Percentiles rank a stretch among this genome's conserved stretches.
phyloP scores from a whole-genome alignment of 2,113 vertebrate genomes.

The Rhinoptilus africanus region DNA sequence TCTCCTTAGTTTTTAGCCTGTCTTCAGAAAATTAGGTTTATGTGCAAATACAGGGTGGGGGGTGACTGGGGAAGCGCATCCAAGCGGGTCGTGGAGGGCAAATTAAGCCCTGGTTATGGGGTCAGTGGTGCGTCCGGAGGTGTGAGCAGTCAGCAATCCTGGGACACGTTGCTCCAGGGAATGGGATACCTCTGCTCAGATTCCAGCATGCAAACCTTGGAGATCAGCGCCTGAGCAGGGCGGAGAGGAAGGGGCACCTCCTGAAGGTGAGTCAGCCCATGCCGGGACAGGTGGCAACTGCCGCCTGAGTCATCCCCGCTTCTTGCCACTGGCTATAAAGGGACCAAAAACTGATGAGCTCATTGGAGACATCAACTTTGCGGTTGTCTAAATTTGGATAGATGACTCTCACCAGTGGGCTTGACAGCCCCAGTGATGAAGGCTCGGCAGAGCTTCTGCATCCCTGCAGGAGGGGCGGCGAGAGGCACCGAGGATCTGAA shows the following conservation, averaged over 20 bases:
- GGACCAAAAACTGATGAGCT: background rate
- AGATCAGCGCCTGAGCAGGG: background rate
- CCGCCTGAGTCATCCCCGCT: background rate
- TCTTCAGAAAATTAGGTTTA: background rate
- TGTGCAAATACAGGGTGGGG: background rate
- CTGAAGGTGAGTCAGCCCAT: background rate
- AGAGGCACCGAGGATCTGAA: background rate
- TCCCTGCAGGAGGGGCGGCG: background rate
- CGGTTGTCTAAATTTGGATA: background rate
- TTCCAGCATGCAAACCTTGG: background rate
- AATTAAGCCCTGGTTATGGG: background rate
- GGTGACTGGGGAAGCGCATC: background rate
- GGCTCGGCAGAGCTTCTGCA: background rate
- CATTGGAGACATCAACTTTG: background rate
- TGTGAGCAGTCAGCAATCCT: background rate
- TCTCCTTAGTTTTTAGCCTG: background rate
- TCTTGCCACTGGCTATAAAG: background rate
- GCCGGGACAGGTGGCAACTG: background rate
- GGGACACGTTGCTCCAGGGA: background rate
- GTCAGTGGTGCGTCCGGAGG: background rate
- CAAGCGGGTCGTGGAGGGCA: rapidly evolving
- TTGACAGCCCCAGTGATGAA: background rate
- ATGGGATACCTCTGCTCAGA: background rate
- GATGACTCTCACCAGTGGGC: background rate
- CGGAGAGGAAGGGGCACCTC: background rate